These are phyloP conservation scores for Drosophila kikkawai DNA, from an alignment of 1,140 invertebrate species.

Conservation along the genomic window DNA sequence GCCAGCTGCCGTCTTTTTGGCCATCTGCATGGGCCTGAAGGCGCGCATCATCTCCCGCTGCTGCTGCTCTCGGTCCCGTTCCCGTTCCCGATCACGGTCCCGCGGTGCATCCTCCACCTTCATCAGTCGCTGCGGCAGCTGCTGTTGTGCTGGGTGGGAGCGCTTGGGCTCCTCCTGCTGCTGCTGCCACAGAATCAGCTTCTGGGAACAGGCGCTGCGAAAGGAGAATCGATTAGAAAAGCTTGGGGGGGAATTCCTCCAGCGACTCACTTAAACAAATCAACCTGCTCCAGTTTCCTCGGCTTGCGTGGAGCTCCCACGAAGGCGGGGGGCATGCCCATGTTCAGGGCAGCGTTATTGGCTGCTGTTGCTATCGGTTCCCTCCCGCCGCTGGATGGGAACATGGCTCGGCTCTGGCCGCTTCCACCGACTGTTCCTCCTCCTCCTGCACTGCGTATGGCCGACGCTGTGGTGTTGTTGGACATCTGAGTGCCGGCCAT, in stretches of 20 bases:
- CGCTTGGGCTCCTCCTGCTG: constrained; percentile 46
- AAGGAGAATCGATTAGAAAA: not conserved
- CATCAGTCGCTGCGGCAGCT: constrained; percentile 43
- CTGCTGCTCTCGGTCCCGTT: constrained; percentile 14
- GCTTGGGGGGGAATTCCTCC: not conserved
- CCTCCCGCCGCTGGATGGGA: constrained; percentile 2
- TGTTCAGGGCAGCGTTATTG: not conserved
- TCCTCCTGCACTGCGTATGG: constrained; percentile 30
- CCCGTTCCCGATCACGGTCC: constrained; percentile 15
- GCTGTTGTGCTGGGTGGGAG: constrained; percentile 45
- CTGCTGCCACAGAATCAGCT: constrained; percentile 78
- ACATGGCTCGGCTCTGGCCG: constrained; percentile 31
- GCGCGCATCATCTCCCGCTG: constrained; percentile 30
- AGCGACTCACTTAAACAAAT: constrained; percentile 72
- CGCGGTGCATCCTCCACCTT: constrained; percentile 42
- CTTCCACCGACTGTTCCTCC: constrained; percentile 8
- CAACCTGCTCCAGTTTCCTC: constrained; percentile 68
- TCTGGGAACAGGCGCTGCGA: constrained; percentile 78
- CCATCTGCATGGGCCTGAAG: constrained; percentile 30
- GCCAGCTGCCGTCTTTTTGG: constrained; percentile 15
- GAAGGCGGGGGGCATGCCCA: constrained; percentile 36
- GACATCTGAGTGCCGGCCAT: constrained; percentile 27
- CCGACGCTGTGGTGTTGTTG: constrained; percentile 18
- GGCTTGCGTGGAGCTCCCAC: constrained; percentile 51
- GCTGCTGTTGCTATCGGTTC: constrained; percentile 8